These are phyloP conservation scores for Campoletis sonorensis DNA, from an alignment of 1,140 invertebrate species.

Conservation along the genomic window DNA sequence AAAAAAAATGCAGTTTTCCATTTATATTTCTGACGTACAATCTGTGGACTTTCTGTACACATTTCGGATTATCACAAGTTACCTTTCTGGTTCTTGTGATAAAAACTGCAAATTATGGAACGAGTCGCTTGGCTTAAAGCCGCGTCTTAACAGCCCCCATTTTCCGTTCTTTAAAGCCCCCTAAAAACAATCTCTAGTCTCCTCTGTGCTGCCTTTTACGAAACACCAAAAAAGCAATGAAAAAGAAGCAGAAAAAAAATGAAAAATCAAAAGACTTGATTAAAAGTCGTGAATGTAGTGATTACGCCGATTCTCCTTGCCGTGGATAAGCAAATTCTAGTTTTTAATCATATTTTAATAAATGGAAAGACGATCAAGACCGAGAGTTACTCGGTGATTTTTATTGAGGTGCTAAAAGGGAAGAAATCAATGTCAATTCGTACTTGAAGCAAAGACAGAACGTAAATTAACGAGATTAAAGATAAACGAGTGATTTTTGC, in stretches of 20 bases:
- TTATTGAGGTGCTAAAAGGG: not conserved
- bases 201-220: constrained; percentile 34
- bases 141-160: not conserved
- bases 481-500: not conserved
- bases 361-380: constrained; percentile 1
- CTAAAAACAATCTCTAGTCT: constrained; percentile 3
- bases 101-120: not conserved
- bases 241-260: too few relatives aligned
- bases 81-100: not conserved
- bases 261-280: not conserved
- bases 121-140: not conserved
- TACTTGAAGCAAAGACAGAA: not conserved
- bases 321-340: not conserved
- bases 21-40: not conserved
- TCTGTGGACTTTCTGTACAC: not conserved
- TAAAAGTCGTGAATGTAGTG: constrained; percentile 6
- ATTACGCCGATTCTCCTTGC: not conserved
- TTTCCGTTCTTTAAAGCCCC: not conserved
- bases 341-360: constrained; percentile 17
- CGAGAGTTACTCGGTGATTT: not conserved
- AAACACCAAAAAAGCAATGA: constrained; percentile 27
- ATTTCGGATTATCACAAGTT: not conserved
- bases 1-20: not conserved
- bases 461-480: not conserved
- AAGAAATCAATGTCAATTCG: not conserved